Evolutionary conservation across 2,113 vertebrate species (phyloP).

Genomic region (Oenanthe oenanthe): DNA sequence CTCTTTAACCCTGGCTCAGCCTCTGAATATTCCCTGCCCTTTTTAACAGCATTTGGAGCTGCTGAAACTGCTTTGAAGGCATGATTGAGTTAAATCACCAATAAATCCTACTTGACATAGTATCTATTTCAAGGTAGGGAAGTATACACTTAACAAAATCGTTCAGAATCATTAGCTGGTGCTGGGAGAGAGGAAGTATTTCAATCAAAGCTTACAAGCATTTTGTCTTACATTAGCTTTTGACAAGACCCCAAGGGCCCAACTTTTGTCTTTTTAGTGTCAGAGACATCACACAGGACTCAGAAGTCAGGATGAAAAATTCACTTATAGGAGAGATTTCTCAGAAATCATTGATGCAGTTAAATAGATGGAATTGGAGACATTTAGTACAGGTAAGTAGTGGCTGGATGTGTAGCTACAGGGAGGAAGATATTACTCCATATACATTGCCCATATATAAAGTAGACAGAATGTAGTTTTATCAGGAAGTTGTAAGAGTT

Average conservation of each 20-base stretch:
- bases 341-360: not conserved
- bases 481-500: not conserved
- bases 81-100: constrained; percentile 75
- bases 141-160: constrained; percentile 71
- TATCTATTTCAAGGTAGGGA: constrained; percentile 81
- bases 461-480: not conserved
- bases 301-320: constrained; percentile 55
- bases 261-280: constrained; percentile 63
- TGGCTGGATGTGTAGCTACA: not conserved
- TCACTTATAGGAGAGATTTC: not conserved
- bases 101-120: constrained; percentile 74
- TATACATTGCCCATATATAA: not conserved
- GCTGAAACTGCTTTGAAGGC: constrained; percentile 58
- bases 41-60: not conserved
- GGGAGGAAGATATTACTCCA: not conserved
- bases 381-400: not conserved
- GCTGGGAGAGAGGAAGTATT: constrained; percentile 58
- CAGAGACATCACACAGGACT: constrained; percentile 38
- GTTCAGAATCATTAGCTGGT: constrained; percentile 66
- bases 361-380: not conserved
- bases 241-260: constrained; percentile 67
- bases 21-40: constrained; percentile 21
- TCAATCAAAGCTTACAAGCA: constrained; percentile 61
- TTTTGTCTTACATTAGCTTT: constrained; percentile 62
- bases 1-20: not conserved